Base-by-base conservation (phyloP, 2,888 invertebrate species). In the Argyresthia goedartella region DNA sequence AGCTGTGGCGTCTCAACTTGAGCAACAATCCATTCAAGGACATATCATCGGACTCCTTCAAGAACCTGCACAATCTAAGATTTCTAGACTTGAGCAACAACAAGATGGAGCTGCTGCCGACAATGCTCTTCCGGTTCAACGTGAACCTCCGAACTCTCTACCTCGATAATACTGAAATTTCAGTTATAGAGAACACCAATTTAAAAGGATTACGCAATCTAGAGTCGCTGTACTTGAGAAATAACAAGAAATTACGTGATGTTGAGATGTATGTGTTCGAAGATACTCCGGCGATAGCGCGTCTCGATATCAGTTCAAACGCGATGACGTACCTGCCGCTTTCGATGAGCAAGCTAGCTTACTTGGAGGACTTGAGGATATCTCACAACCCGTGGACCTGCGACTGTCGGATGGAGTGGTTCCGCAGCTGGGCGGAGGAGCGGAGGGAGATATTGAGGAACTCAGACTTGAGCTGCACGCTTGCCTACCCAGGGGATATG, bases 381-480 rank as follows among this genome's bases (percentile, higher is more conserved):
- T 85, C 89, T 39, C 89, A 90, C 53, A 96, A 96, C 71, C 92
- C 91, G 34, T 95, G 94, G 92, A 90, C 91, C 14, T 96, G 96
- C 80, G 95, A 95, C 73, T 96, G 96, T 66, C 90, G 93, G 49
- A 93, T 95, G 89, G 90, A 89, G 58, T 95, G 95, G 95, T 90
- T 95, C 59, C 76, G 69, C 15, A 61, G 60, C 49, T 85, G 85
- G 85, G 87, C 89, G 9, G 89, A 89, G 52, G 78, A 71, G 57
- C 77, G 85, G 49, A 80, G 78, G 57, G 76, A 86, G 45, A 80
- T 78, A 16, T 77, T 85, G 52, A 88, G 88, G 58, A 25, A 25
- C 25, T 90, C 90, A 0, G 90, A 90, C 16, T 73, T 93, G 50
- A 91, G 89, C 57, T 94, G 94, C 65, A 87, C 88, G 15, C 79